Base-by-base conservation (phyloP, 2,113 vertebrate species). In the Pteruthius melanotis region DNA sequence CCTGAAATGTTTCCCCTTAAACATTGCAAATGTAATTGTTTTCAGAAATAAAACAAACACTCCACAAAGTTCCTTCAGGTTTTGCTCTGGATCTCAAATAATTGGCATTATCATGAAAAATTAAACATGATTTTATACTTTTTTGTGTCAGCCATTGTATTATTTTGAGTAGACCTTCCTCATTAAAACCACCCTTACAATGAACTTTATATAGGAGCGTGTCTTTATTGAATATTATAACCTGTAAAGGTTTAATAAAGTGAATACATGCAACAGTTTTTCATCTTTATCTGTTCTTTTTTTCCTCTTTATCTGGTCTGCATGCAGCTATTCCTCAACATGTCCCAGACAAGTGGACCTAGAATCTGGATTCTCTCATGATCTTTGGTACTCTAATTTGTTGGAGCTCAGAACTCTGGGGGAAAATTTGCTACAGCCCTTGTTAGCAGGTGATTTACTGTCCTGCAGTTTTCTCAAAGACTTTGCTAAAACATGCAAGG, bases 391-490 rank as follows among this genome's bases (percentile, higher is more conserved):
- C 19, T 87, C 31, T 44, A 11, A 22, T 84, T 89, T 89, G 12
- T 74, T 64, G 22, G 70, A 70, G 26, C 79, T 90, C 12, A 30
- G 78, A 97, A 90, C 72, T 71, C 74, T 47, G n/a, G n/a, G 40
- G 50, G 35, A 84, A 75, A 78, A 59, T 71, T 90, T 92, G 26
- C 30, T 84, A 18, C 59, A 88, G 28, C 23, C 28, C 44, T 94
- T 66, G 49, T 90, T 94, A 89, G 57, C 54, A 82, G 40, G 33
- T 94, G 91, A 94, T 97, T 97, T 97, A 96, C 66, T 53, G 57
- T 14, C 30, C 45, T 77, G 64, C 23, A 83, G 35, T 91, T 96
- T 96, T 91, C 85, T 89, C 71, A 66, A 90, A 96, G 80, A 65
- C 66, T 90, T 93, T 52, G 19, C 83, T 95, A 57, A 94, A 96